phyloP scores from a whole-genome alignment of 1,140 invertebrate species.

The Micrasema minimum region DNA sequence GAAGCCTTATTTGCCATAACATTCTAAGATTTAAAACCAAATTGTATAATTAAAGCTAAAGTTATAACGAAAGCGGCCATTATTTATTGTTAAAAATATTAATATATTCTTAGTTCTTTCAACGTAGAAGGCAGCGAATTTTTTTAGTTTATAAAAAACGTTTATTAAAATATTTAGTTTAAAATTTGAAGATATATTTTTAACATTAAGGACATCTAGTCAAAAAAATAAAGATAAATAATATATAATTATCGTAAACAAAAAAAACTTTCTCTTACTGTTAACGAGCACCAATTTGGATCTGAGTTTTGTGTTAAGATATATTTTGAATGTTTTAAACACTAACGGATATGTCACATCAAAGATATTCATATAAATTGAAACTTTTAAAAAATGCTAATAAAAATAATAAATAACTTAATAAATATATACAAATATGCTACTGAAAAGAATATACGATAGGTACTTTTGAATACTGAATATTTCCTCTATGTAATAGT shows the following conservation, averaged over 20 bases:
- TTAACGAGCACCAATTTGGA: conserved; percentile 22
- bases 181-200: conserved; percentile 22
- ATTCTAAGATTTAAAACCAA: conserved; percentile 30
- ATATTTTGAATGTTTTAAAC: neutral
- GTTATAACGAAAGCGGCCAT: conserved; percentile 21
- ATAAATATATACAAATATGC: no score
- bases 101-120: conserved; percentile 10
- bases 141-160: conserved; percentile 5
- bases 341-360: no score
- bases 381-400: no score
- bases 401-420: no score
- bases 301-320: neutral
- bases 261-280: neutral
- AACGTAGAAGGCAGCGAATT: conserved; percentile 25
- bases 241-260: conserved; percentile 14
- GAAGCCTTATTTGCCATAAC: conserved; percentile 30
- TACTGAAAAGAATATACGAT: no score
- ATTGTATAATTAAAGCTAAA: conserved; percentile 11
- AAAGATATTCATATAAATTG: no score
- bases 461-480: no score
- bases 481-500: no score
- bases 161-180: conserved; percentile 27
- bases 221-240: conserved; percentile 13
- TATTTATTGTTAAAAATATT: conserved; percentile 22
- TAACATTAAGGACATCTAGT: conserved; percentile 30